Base-by-base conservation (phyloP, 2,113 vertebrate genomes). In the Callocephalon fimbriatum region DNA sequence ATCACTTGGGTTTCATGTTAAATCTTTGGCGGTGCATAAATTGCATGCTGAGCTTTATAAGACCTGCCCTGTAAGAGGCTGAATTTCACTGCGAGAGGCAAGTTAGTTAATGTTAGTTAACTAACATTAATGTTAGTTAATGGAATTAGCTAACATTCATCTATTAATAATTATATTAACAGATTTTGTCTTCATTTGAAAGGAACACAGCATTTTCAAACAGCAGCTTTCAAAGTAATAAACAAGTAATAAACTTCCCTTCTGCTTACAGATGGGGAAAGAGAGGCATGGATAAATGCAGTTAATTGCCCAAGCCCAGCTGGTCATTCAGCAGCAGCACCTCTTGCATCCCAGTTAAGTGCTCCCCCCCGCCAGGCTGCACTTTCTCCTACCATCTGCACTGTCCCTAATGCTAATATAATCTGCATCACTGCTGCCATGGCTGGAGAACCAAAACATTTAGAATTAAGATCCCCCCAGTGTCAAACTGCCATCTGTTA, bases 281-380 rank as follows among this genome's bases (percentile, higher is more conserved):
- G 26, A 77, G 27, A 62, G 12, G 6, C 0, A 26, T 7, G 2
- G 10, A 31, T n/a, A 71, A 62, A 21, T n/a, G 20, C 44, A 84
- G 32, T 2, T 44, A 53, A 45, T 45, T 71, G 13, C 7, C 22
- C 38, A 35, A 77, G 27, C 14, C 29, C 72, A 79, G 35, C 1
- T 50, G 16, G 9, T 13, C 14, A 0, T 32, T 63, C 38, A 54
- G 15, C 3, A 61, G 31, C 50, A 89, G 50, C 73, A 62, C 2
- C 9, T 85, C 38, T 27, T 21, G 3, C 38, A 77, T 10, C 40
- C 44, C 58, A 56, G 8, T 7, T 16, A 35, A 70, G 23, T n/a
- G 9, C 6, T 25, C 44, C 15, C 5, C 15, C 21, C 4, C 31
- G 6, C 1, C 4, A 4, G 10, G 9, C 1, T 77, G 40, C 14